These are phyloP conservation scores for Chaetodon trifascialis DNA, from an alignment of 2,113 vertebrate genomes.

Conservation along the genomic window DNA sequence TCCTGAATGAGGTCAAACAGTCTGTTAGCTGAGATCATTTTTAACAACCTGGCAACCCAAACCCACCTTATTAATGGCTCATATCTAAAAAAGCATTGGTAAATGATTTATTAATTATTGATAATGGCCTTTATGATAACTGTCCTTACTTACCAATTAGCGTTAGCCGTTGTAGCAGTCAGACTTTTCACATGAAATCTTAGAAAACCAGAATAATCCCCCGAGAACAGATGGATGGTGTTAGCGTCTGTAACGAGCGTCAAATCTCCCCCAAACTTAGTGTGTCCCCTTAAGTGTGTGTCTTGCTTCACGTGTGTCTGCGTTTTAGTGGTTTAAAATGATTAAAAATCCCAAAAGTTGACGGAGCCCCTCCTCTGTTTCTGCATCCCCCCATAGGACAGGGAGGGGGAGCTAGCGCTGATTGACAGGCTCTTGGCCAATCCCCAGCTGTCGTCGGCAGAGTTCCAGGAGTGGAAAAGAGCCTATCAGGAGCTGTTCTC, in stretches of 20 bases:
- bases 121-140: not conserved
- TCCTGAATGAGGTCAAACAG: no score
- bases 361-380: slow-evolving; percentile 78
- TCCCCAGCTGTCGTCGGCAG: slow-evolving; percentile 94
- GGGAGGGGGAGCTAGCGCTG: slow-evolving; percentile 97
- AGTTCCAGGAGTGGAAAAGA: slow-evolving; percentile 98
- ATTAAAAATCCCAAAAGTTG: slow-evolving; percentile 27
- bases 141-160: not conserved
- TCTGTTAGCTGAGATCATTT: not conserved
- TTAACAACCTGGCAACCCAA: not conserved
- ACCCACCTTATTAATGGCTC: not conserved
- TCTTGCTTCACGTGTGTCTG: slow-evolving; percentile 70
- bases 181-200: not conserved
- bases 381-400: slow-evolving; percentile 90
- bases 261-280: slow-evolving; percentile 39
- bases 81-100: not conserved
- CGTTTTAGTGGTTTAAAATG: slow-evolving; percentile 39
- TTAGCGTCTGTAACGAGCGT: not conserved
- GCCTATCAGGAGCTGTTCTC: slow-evolving; percentile 95
- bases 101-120: not conserved
- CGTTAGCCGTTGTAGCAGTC: not conserved
- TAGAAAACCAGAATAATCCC: not conserved
- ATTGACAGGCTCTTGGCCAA: slow-evolving; percentile 97
- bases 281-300: slow-evolving; percentile 65
- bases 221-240: not conserved